Percentiles rank a stretch among this genome's conserved stretches.
Evolutionary conservation across 1,140 invertebrate genomes (phyloP).

Genomic region (Drosophila littoralis): DNA sequence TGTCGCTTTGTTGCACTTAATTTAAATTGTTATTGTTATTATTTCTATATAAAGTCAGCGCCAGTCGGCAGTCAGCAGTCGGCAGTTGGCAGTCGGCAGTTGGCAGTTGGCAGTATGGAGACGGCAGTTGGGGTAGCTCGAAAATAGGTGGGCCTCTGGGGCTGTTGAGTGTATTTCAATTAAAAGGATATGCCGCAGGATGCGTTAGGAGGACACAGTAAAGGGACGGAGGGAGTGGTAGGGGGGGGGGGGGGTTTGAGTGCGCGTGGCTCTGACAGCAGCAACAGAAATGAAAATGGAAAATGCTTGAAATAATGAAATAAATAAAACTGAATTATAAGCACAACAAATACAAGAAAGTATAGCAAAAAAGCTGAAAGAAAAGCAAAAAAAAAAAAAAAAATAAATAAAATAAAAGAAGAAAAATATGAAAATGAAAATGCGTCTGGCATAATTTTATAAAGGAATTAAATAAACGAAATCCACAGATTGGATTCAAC

Average conservation of each 20-base stretch:
- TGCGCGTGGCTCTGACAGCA: slow-evolving; percentile 67
- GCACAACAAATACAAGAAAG: slow-evolving; percentile 41
- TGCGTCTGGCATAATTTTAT: slow-evolving; percentile 25
- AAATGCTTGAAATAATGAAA: slow-evolving; percentile 53
- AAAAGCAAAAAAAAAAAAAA: slow-evolving; percentile 5
- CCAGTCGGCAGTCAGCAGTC: not conserved
- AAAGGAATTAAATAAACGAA: slow-evolving; percentile 23
- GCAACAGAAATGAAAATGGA: slow-evolving; percentile 46
- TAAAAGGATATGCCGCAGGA: slow-evolving; percentile 76
- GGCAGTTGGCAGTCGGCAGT: not conserved
- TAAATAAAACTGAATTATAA: slow-evolving; percentile 48
- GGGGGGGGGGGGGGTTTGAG: not conserved
- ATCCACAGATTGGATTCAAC: slow-evolving; percentile 22
- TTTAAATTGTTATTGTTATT: slow-evolving; percentile 82
- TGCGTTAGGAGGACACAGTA: slow-evolving; percentile 22
- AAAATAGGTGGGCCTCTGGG: slow-evolving; percentile 3
- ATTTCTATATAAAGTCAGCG: slow-evolving; percentile 73
- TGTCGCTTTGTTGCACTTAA: slow-evolving; percentile 66
- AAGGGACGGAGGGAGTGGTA: not conserved
- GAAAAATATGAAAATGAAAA: slow-evolving; percentile 24
- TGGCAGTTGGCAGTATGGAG: not conserved
- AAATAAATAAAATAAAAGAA: not conserved
- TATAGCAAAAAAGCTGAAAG: slow-evolving; percentile 28
- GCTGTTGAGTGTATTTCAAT: slow-evolving; percentile 66
- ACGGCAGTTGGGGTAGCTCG: no score